Base-by-base conservation (phyloP, 2,113 vertebrate species). In the Hydrochoerus hydrochaeris region DNA sequence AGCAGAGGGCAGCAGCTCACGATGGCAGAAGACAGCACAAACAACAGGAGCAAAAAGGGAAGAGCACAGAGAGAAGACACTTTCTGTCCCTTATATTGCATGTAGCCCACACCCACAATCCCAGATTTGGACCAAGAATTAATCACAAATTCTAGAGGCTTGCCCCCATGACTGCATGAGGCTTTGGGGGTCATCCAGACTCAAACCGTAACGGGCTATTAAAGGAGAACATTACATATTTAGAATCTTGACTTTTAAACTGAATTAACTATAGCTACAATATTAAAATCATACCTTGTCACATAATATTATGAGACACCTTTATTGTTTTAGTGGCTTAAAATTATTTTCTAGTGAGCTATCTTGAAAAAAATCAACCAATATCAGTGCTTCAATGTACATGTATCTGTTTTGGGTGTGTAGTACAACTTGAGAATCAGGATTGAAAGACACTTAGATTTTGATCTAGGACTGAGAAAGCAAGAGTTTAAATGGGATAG, bases 341-440 rank as follows among this genome's bases (percentile, higher is more conserved):
- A 60, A 77, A 78, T 87, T 73, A 88, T 88, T 93, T 92, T 41
- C 35, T 22, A 84, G 32, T 83, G 52, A 71, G 90, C 63, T 88
- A 77, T 22, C 24, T 83, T 80, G 19, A 52, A 49, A n/a, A n/a
- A 69, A 82, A 49, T 81, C 54, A 85, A 80, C 5, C 41, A 69
- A 30, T 19, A 41, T 88, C 28, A 60, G 30, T 80, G 78, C 19
- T n/a, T 82, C 26, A 19, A 20, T 65, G 46, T 22, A n/a, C 44
- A 69, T 93, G 49, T 65, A 28, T 10, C 28, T 80, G 35, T 46
- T 49, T 90, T 63, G 10, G 35, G 9, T 44, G n/a, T 13, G 28
- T 38, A 78, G 58, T 26, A 46, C 88, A 28, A 88, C 26, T 52
- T 92, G 78, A 58, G 44, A 92, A 75, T 54, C 11, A 88, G 24